Evolutionary conservation across 1,140 invertebrate species (phyloP).

Genomic region (Drosophila rufa): DNA sequence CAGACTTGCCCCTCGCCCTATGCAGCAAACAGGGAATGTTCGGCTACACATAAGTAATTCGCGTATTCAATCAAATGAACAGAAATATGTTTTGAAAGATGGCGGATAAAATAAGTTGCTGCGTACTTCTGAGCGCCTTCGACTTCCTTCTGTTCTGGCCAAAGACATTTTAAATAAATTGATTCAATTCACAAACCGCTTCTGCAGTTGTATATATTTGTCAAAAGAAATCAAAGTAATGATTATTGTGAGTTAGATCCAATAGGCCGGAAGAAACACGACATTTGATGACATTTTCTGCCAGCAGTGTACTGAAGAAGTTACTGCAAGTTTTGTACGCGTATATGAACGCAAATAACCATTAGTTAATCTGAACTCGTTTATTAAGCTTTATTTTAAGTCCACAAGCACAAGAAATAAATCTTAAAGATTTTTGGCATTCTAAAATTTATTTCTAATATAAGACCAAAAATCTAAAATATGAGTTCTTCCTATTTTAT

Average conservation of each 20-base stretch:
- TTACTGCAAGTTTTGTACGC: too few species aligned
- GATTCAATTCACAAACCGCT: conserved; percentile 76
- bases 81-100: conserved; percentile 6
- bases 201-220: conserved; percentile 14
- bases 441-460: too few species aligned
- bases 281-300: conserved; percentile 55
- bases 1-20: conserved; percentile 76
- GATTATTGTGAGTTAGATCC: conserved; percentile 36
- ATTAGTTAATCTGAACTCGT: too few species aligned
- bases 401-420: too few species aligned
- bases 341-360: too few species aligned
- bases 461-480: too few species aligned
- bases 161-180: conserved; percentile 76
- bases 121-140: conserved; percentile 68
- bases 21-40: conserved; percentile 50
- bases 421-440: too few species aligned
- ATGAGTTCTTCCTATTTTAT: too few species aligned
- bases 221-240: conserved; percentile 80
- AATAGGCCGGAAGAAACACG: conserved; percentile 10
- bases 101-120: conserved; percentile 70
- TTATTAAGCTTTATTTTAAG: too few species aligned
- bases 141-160: conserved; percentile 7
- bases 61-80: conserved; percentile 77
- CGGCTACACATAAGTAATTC: conserved; percentile 72
- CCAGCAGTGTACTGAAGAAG: conserved; percentile 16